Conservation (phyloP, 2,888 invertebrate species). For the Latrodectus elegans region DNA sequence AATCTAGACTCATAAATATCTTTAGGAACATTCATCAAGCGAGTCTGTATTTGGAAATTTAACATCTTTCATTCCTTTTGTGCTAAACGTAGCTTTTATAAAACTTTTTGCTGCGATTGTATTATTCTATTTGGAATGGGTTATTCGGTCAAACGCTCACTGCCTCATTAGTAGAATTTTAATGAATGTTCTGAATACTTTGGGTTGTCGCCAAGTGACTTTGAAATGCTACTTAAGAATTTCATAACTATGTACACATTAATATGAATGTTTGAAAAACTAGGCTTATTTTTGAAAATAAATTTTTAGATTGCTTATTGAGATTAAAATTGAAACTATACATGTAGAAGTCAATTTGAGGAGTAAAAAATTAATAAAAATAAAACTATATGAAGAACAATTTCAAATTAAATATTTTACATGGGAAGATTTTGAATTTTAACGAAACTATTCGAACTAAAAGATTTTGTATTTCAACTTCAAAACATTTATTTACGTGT, state of each 20-base stretch:
- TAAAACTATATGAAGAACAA: too few relatives aligned
- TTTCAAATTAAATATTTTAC: too few relatives aligned
- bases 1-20: not conserved
- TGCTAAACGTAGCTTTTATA: not conserved
- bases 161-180: not conserved
- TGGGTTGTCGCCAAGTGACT: not conserved
- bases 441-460: too few relatives aligned
- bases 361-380: too few relatives aligned
- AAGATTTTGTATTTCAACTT: too few relatives aligned
- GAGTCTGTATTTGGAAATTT: not conserved
- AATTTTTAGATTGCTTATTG: too few relatives aligned
- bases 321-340: too few relatives aligned
- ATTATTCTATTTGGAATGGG: not conserved
- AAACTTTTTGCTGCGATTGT: not conserved
- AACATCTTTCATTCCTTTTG: not conserved
- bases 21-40: not conserved
- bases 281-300: too few relatives aligned
- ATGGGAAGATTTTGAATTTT: too few relatives aligned
- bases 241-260: not conserved
- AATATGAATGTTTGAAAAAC: too few relatives aligned
- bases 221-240: not conserved
- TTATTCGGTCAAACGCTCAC: not conserved
- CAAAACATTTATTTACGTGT: too few relatives aligned
- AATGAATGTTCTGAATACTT: not conserved
- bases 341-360: too few relatives aligned